Base-by-base conservation (phyloP, 2,113 vertebrate species). In the Dipodomys stephensi region DNA sequence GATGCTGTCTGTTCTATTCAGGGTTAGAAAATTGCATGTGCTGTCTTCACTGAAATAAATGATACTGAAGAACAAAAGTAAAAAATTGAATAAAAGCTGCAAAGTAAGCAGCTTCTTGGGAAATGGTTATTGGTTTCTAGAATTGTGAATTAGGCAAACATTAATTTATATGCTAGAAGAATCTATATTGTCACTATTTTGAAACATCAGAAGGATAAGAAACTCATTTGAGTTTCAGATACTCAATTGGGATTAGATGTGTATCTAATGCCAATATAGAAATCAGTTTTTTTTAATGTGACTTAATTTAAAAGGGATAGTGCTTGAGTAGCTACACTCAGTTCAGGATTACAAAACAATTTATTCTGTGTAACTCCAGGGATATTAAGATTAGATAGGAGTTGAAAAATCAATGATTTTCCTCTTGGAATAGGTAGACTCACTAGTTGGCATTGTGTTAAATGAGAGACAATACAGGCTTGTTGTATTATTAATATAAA, bases 401-500 rank as follows among this genome's bases (percentile, higher is more conserved):
- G 53, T 46, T 30, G 72, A 82, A 93, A 85, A 95, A 92, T 46
- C 93, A 19, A 92, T 67, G 82, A 92, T 90, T 97, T 91, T 72
- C 88, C 13, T 71, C 30, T 94, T 98, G 73, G 81, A 93, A 97
- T 97, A 96, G 53, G 83, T 85, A 92, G 80, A 86, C 73, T 25
- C 19, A 74, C 65, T n/a, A 91, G 23, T 91, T 98, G 97, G 94
- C 91, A 83, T 16, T 92, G 83, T 96, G 94, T 97, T 97, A 95
- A 87, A 27, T 57, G 67, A 97, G 79, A 96, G 64, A 96, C 96
- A 97, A 94, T 95, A 90, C 87, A 92, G 91, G 72, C 91, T 97
- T 98, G 92, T 97, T 98, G 94, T 96, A 67, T 97, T 98, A 97
- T 97, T 98, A 97, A 96, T 96, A 94, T 91, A 96, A 97, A 96